A percentile compares a stretch with the other conserved stretches of the same genome.
Evolutionary conservation across 2,888 invertebrate genomes (phyloP).

Genomic region (Taphrorychus bicolor): DNA sequence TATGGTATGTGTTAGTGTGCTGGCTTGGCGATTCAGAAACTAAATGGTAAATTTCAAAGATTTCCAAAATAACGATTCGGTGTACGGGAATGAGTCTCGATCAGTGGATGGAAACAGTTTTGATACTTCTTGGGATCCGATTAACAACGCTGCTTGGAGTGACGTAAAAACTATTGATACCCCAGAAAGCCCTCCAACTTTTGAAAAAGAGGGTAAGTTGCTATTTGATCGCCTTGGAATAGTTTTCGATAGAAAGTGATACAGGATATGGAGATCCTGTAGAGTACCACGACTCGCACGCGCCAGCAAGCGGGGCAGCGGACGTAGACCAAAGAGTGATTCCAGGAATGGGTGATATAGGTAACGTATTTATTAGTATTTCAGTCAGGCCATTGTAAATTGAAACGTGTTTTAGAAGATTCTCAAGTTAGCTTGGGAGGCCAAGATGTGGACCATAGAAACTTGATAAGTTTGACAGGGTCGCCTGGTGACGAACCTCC

Average conservation of each 20-base stretch:
- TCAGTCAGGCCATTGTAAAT: neutral
- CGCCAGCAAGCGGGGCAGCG: slow-evolving; percentile 39
- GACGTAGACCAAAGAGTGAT: slow-evolving; percentile 70
- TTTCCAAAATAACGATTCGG: neutral
- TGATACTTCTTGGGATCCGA: neutral
- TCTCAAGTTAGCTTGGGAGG: slow-evolving; percentile 51
- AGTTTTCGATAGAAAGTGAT: neutral
- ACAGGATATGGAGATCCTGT: slow-evolving; percentile 64
- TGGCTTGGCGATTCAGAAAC: neutral
- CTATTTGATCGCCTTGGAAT: too few relatives aligned
- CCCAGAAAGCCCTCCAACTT: slow-evolving; percentile 72
- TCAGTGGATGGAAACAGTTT: too few relatives aligned
- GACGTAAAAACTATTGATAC: slow-evolving; percentile 60
- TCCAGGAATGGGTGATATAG: slow-evolving; percentile 54
- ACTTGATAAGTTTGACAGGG: slow-evolving; percentile 83
- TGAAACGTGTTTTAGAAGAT: slow-evolving; percentile 42
- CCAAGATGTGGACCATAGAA: slow-evolving; percentile 81
- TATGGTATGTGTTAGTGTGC: slow-evolving; percentile 42
- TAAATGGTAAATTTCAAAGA: neutral
- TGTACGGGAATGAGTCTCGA: too few relatives aligned
- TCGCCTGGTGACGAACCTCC: slow-evolving; percentile 60
- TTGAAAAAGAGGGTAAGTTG: slow-evolving; percentile 63
- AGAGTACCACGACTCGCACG: slow-evolving; percentile 66
- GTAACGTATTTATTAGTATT: slow-evolving; percentile 36
- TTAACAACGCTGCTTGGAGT: slow-evolving; percentile 11